A percentile compares a stretch with the other conserved stretches of the same genome.
Conservation (phyloP, 2,797 vertebrate genomes). For the Babyrousa celebensis region DNA sequence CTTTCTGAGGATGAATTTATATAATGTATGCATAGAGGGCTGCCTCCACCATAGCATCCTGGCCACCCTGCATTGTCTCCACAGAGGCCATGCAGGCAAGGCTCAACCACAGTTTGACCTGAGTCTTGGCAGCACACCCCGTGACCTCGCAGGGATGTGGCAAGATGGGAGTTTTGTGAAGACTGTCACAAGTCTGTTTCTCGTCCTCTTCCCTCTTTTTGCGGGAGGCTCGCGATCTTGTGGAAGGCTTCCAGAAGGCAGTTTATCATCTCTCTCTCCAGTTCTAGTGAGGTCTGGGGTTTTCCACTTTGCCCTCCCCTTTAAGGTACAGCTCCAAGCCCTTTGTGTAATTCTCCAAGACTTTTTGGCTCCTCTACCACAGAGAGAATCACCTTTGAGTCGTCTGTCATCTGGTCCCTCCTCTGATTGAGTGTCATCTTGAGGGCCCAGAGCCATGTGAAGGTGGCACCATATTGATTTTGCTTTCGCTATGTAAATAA, state of each 20-base stretch:
- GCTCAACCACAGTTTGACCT: not conserved
- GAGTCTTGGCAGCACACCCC: constrained; percentile 7
- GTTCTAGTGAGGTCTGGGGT: not conserved
- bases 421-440: not conserved
- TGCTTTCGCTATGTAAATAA: not conserved
- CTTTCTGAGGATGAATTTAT: not conserved
- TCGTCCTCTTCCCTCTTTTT: not conserved
- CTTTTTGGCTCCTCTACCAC: not conserved
- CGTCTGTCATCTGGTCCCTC: not conserved
- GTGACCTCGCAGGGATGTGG: not conserved
- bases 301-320: not conserved
- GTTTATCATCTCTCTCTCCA: not conserved
- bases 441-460: not conserved
- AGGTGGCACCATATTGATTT: not conserved
- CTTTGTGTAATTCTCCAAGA: not conserved
- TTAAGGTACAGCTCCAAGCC: not conserved
- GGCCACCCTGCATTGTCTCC: not conserved
- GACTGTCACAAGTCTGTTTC: not conserved
- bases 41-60: not conserved
- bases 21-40: not conserved
- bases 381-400: not conserved
- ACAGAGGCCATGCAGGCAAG: not conserved
- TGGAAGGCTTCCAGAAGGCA: not conserved
- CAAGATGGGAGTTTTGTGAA: not conserved
- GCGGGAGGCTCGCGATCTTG: not conserved